Conservation (phyloP, 2,888 invertebrate species). For the Amorpha juglandis region DNA sequence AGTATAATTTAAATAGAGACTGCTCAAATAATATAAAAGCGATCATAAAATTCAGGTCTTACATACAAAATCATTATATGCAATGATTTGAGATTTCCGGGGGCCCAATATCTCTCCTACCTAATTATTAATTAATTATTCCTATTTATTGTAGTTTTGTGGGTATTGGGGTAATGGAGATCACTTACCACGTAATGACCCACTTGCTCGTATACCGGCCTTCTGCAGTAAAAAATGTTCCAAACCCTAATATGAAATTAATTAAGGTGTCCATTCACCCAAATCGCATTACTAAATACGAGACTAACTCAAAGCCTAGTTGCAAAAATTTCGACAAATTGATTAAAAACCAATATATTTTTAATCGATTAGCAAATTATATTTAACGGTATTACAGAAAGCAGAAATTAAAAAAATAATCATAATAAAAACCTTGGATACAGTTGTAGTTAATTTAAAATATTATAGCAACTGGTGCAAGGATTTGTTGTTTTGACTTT, state of each 20-base stretch:
- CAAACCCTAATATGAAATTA: neutral
- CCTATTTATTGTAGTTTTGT: too few relatives aligned
- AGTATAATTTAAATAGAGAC: too few relatives aligned
- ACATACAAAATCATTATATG: too few relatives aligned
- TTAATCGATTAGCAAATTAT: slow-evolving; percentile 7
- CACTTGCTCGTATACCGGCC: too few relatives aligned
- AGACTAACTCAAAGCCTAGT: neutral
- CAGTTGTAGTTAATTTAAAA: slow-evolving; percentile 9
- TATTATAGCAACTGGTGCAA: slow-evolving; percentile 5
- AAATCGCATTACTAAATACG: slow-evolving; percentile 12
- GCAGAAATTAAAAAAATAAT: slow-evolving; percentile 7
- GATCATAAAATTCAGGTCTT: too few relatives aligned
- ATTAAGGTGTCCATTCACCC: slow-evolving; percentile 1
- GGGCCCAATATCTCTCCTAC: too few relatives aligned
- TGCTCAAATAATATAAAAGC: too few relatives aligned
- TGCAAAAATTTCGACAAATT: neutral
- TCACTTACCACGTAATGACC: too few relatives aligned
- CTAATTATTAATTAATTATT: too few relatives aligned
- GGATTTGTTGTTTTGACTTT: neutral
- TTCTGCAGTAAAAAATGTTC: too few relatives aligned
- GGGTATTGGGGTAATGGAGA: too few relatives aligned
- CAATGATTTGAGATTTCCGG: too few relatives aligned
- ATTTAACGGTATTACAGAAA: slow-evolving; percentile 12
- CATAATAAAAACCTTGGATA: neutral
- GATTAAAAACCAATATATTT: slow-evolving; percentile 12